These are phyloP conservation scores for Cathartes aura DNA, from an alignment of 2,113 vertebrate genomes.

Conservation along the genomic window DNA sequence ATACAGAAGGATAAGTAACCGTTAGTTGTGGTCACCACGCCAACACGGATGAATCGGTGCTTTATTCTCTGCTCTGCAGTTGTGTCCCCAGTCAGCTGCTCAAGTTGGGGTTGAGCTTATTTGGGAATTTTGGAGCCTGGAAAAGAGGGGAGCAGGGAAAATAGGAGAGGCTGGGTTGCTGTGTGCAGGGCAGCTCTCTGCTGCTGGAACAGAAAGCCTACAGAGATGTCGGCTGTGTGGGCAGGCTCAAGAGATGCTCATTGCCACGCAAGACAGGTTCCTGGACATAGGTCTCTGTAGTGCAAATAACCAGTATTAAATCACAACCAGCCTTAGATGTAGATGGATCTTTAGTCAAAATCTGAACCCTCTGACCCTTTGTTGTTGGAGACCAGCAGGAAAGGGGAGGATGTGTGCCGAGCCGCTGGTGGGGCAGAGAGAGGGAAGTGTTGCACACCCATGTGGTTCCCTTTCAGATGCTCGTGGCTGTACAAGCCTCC, in stretches of 20 bases:
- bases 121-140: not conserved
- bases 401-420: fast-evolving
- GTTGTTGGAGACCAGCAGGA: not conserved
- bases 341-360: not conserved
- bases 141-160: not conserved
- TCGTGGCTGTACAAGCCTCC: not conserved
- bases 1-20: not conserved
- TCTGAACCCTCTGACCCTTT: not conserved
- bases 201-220: not conserved
- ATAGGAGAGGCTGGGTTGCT: not conserved
- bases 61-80: not conserved
- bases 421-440: not conserved
- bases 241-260: not conserved
- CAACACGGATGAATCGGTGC: fast-evolving
- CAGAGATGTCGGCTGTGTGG: not conserved
- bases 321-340: not conserved
- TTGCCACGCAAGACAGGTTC: not conserved
- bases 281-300: not conserved
- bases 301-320: not conserved
- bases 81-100: not conserved
- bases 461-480: not conserved
- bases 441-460: fast-evolving
- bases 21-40: fast-evolving
- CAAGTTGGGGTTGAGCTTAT: not conserved
- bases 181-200: not conserved